These are phyloP conservation scores for Falco novaeseelandiae DNA, from an alignment of 2,797 vertebrate species.

Conservation along the genomic window DNA sequence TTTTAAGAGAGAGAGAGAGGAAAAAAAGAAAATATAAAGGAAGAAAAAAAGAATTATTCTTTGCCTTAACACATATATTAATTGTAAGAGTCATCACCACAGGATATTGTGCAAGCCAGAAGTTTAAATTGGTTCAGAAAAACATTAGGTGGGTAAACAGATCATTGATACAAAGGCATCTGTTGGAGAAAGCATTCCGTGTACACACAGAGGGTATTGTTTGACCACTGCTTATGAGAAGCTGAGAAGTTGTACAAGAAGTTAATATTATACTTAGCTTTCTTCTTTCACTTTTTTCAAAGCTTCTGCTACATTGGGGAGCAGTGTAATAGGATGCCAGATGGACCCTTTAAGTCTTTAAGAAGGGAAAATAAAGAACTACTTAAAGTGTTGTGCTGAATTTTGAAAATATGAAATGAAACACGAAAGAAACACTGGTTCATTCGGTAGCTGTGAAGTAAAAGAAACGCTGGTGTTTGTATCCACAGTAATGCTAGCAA, in stretches of 20 bases:
- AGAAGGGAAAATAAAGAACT: background rate
- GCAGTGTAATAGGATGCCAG: background rate
- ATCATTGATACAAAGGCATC: background rate
- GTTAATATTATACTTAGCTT: background rate
- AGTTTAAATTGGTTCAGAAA: background rate
- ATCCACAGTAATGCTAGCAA: rapidly evolving
- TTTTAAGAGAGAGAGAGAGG: too few relatives aligned
- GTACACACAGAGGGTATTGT: background rate
- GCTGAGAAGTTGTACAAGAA: background rate
- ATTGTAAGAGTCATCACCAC: background rate
- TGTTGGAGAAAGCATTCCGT: background rate
- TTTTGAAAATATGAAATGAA: background rate
- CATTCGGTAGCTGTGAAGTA: rapidly evolving
- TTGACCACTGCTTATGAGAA: background rate
- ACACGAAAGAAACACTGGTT: background rate
- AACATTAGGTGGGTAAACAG: background rate
- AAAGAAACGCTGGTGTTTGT: rapidly evolving
- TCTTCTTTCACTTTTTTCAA: background rate
- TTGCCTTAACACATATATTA: background rate
- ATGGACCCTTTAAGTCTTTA: background rate
- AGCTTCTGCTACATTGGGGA: background rate
- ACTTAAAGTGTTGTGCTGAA: background rate
- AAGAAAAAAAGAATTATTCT: background rate
- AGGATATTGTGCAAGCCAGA: background rate
- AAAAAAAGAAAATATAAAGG: background rate